Conservation (phyloP, 2,113 vertebrate genomes). For the Lamprologus sp. region DNA sequence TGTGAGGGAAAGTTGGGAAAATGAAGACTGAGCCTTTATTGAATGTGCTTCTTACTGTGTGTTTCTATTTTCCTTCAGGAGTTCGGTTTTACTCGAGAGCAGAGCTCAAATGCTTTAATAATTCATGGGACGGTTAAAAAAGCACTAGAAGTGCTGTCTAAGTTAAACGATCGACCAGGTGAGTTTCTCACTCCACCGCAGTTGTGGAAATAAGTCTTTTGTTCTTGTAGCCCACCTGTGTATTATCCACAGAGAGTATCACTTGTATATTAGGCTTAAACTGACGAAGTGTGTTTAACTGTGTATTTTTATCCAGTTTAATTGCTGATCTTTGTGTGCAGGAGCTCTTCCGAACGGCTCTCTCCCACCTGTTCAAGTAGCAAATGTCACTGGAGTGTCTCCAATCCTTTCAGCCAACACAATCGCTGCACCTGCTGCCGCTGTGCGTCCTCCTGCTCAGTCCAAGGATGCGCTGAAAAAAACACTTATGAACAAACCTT, state of each 20-base stretch:
- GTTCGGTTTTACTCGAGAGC: conserved; percentile 49
- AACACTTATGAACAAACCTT: background rate
- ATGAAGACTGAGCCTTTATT: background rate
- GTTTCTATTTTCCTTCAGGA: conserved; percentile 26
- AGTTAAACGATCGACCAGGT: conserved; percentile 20
- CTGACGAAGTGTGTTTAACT: background rate
- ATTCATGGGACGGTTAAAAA: conserved; percentile 54
- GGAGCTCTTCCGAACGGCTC: background rate
- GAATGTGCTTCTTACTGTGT: background rate
- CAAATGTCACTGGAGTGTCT: conserved; percentile 14
- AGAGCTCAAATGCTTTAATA: conserved; percentile 66
- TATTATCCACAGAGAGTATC: background rate
- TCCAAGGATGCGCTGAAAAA: background rate
- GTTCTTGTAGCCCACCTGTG: background rate
- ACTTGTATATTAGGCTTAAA: fast-evolving
- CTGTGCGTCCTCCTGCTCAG: background rate
- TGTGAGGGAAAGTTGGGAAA: background rate
- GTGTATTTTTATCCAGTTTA: background rate
- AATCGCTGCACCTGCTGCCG: background rate
- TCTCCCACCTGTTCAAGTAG: background rate
- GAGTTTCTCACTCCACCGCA: background rate
- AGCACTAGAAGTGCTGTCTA: conserved; percentile 31
- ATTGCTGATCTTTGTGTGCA: background rate
- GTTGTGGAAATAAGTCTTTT: background rate
- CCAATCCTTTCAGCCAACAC: conserved; percentile 30